A percentile compares a stretch with the other conserved stretches of the same genome.
Evolutionary conservation across 2,888 invertebrate genomes (phyloP).

Genomic region (Ischnura elegans): DNA sequence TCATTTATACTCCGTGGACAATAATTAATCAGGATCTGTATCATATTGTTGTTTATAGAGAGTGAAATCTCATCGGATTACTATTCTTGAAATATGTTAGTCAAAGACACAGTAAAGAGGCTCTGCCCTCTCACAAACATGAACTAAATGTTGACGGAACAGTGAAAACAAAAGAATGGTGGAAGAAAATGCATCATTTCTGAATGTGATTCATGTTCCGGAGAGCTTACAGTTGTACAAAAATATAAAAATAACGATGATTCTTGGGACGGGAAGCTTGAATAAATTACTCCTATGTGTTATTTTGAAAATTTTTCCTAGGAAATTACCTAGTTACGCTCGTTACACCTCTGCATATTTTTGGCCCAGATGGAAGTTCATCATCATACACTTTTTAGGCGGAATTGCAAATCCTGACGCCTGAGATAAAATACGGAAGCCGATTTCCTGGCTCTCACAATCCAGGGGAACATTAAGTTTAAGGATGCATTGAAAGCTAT

Average conservation of each 20-base stretch:
- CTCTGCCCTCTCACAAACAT: background rate
- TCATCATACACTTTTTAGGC: background rate
- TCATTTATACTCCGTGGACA: conserved; percentile 4
- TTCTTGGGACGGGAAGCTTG: background rate
- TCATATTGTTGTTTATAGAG: background rate
- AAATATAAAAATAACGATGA: background rate
- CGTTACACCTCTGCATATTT: background rate
- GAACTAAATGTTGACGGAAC: background rate
- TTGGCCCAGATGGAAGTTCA: background rate
- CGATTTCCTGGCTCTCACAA: background rate
- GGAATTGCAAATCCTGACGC: background rate
- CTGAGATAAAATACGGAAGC: background rate
- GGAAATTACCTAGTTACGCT: background rate
- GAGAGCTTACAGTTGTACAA: conserved; percentile 33
- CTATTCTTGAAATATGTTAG: background rate
- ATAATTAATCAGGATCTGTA: conserved; percentile 5
- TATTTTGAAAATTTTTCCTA: background rate
- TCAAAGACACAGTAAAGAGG: background rate
- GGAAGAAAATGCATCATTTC: background rate
- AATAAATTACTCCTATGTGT: background rate
- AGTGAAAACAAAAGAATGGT: background rate
- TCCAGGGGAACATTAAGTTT: background rate
- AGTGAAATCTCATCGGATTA: background rate
- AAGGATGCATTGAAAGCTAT: background rate
- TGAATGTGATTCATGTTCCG: background rate